Base-by-base conservation (phyloP, 1,140 invertebrate genomes). In the Anagrus nilaparvatae region DNA sequence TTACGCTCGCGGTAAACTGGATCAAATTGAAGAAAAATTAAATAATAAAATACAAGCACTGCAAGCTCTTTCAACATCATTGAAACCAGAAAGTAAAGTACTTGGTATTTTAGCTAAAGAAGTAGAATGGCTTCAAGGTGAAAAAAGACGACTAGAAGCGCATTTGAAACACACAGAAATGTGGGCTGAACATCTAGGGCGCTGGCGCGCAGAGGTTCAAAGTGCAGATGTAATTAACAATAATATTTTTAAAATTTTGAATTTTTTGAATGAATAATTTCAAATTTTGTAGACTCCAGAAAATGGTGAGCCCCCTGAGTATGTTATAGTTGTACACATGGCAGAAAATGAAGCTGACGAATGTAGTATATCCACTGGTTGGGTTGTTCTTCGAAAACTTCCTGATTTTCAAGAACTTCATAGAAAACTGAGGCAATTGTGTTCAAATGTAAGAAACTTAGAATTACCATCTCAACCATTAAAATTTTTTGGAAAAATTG, bases 161-260 rank as follows among this genome's bases (percentile, higher is more conserved):
- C 87, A 92, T 66, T 71, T 92, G 21, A 75, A 78, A n/a, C 73
- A 87, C 25, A 91, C 87, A 0, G 84, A 90, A 66, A 77, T 80
- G 33, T 94, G 89, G 89, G 84, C 81, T 3, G 84, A 90, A 50
- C 84, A 92, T 61, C 69, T 91, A 40, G 87, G 88, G 16, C 74
- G 75, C 43, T 94, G 88, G 89, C 75, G 79, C 47, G 86, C 85
- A 6, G 75, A 79, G 33, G 80, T 92, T 5, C 81, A 88, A 58
- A 84, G 77, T 52, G 82, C 83, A 10, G 82, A 88, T 68, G 82
- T 87, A 64, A 44, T 46, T 33, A 20, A 23, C 13, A 33, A 28
- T 20, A 28, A 18, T 27, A 3, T 42, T 5, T 25, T 19, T 25
- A 27, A 25, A 9, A 7, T 33, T 25, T 7, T 20, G 6, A 19